A percentile compares a stretch with the other conserved stretches of the same genome.
Conservation (phyloP, 2,113 vertebrate species). For the Tichodroma muraria region DNA sequence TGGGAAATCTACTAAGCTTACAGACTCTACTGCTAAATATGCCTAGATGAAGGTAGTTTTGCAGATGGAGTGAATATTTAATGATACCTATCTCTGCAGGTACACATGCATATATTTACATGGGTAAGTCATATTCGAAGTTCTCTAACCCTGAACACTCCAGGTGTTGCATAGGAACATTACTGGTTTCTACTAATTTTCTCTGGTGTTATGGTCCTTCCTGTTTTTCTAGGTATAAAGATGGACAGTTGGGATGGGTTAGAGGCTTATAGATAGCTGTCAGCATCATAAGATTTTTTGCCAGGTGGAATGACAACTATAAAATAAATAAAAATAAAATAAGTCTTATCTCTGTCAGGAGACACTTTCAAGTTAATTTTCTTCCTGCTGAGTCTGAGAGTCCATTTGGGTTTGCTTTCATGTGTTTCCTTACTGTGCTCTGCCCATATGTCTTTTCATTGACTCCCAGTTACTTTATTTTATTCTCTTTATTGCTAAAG, state of each 20-base stretch:
- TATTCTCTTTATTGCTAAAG: background rate
- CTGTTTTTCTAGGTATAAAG: background rate
- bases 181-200: background rate
- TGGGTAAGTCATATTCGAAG: background rate
- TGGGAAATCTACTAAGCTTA: background rate
- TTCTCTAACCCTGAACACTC: background rate
- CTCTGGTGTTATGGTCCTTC: background rate
- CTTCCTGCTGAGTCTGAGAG: background rate
- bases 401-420: background rate
- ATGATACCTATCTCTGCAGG: accelerated
- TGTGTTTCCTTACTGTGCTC: background rate
- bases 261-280: background rate
- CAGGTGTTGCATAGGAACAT: background rate
- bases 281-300: background rate
- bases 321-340: background rate
- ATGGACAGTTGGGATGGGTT: background rate
- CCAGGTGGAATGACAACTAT: background rate
- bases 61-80: background rate
- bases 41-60: background rate
- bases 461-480: background rate
- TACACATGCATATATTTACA: background rate
- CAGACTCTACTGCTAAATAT: background rate
- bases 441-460: background rate
- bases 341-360: background rate
- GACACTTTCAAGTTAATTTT: background rate